These are phyloP conservation scores for Speoplatyrhinus poulsoni DNA, from an alignment of 2,113 vertebrate genomes.

Conservation along the genomic window DNA sequence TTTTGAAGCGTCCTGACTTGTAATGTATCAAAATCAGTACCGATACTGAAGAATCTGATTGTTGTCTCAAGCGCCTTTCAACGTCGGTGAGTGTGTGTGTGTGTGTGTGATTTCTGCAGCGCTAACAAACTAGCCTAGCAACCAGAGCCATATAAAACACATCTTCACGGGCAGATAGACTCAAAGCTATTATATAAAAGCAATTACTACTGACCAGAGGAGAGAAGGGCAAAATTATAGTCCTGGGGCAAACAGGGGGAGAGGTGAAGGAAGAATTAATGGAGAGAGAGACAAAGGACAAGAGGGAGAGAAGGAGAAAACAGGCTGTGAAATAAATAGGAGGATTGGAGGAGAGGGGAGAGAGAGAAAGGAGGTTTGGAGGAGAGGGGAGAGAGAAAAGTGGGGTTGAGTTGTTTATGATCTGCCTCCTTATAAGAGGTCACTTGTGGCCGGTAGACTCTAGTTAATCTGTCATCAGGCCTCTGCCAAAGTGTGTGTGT, in stretches of 20 bases:
- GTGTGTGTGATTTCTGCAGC: slow-evolving; percentile 9
- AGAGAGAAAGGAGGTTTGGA: too few relatives aligned
- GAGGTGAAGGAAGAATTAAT: slow-evolving; percentile 4
- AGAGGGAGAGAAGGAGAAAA: slow-evolving; percentile 13
- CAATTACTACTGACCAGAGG: slow-evolving; percentile 33
- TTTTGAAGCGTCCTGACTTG: neutral
- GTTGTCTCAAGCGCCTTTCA: slow-evolving; percentile 14
- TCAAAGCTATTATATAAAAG: slow-evolving; percentile 19
- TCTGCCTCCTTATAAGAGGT: slow-evolving; percentile 55
- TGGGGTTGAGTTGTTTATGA: slow-evolving; percentile 56
- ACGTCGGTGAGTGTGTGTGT: slow-evolving; percentile 8
- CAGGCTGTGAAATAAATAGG: neutral
- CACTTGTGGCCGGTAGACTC: slow-evolving; percentile 62
- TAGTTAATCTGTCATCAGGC: slow-evolving; percentile 71
- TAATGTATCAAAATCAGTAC: slow-evolving; percentile 27
- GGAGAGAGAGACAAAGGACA: slow-evolving; percentile 9
- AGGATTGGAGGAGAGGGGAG: neutral
- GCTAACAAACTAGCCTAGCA: too few relatives aligned
- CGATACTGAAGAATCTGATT: slow-evolving; percentile 5
- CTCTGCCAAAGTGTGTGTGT: slow-evolving; percentile 42
- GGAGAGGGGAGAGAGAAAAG: neutral
- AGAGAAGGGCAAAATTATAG: neutral
- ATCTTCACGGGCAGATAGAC: neutral
- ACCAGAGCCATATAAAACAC: neutral
- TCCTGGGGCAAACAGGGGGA: slow-evolving; percentile 3